phyloP scores from a whole-genome alignment of 2,888 invertebrate genomes.

The Drosophila rubida region DNA sequence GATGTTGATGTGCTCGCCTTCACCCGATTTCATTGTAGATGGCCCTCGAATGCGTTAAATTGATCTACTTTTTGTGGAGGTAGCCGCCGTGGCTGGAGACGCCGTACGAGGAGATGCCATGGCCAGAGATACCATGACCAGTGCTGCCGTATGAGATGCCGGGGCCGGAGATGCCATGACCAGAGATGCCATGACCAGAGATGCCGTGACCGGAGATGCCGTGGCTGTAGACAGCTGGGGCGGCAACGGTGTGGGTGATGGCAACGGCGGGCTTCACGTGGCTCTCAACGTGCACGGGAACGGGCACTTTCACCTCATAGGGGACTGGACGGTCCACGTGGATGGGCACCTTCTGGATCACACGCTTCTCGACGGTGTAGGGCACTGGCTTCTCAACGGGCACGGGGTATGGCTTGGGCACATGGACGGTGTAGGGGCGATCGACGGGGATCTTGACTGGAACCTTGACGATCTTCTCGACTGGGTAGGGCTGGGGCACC shows the following conservation, averaged over 20 bases:
- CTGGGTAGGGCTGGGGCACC: conserved; percentile 86
- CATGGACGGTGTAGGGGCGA: conserved; percentile 88
- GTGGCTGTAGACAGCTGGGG: conserved; percentile 63
- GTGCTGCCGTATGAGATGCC: conserved; percentile 37
- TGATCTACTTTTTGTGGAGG: conserved; percentile 82
- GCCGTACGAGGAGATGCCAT: conserved; percentile 53
- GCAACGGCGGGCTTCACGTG: conserved; percentile 75
- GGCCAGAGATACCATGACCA: conserved; percentile 32
- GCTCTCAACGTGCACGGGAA: conserved; percentile 83
- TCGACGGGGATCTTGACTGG: conserved; percentile 88
- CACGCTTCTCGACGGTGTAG: conserved; percentile 87
- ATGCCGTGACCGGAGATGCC: conserved; percentile 46
- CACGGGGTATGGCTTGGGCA: conserved; percentile 88
- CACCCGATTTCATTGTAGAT: conserved; percentile 64
- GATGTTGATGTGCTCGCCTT: conserved; percentile 61
- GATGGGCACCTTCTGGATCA: conserved; percentile 87
- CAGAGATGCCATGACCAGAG: conserved; percentile 50
- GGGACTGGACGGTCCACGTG: conserved; percentile 89
- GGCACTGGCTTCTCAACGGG: conserved; percentile 86
- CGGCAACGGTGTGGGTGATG: conserved; percentile 65
- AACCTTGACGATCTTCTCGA: conserved; percentile 88
- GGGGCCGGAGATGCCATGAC: conserved; percentile 38
- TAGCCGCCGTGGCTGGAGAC: conserved; percentile 60
- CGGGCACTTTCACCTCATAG: conserved; percentile 89
- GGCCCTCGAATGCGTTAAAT: conserved; percentile 70